Evolutionary conservation across 2,888 invertebrate species (phyloP).

Genomic region (Sinhomidia bicolor): DNA sequence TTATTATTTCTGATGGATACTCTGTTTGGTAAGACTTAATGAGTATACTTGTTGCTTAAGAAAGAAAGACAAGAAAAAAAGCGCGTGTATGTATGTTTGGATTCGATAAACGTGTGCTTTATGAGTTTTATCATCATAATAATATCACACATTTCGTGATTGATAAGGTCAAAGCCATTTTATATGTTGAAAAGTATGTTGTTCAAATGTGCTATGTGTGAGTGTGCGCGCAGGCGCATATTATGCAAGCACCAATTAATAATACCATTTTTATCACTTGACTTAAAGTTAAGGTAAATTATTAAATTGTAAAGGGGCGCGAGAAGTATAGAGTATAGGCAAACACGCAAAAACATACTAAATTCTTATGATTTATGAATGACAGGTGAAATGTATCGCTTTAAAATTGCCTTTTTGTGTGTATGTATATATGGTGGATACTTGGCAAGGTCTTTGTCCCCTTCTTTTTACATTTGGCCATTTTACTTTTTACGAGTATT

Average conservation of each 20-base stretch:
- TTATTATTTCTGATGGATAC: neutral
- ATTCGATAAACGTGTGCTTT: neutral
- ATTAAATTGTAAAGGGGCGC: neutral
- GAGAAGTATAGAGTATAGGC: no score
- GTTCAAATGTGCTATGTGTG: neutral
- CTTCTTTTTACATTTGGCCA: slow-evolving; percentile 5
- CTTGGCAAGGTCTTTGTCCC: slow-evolving; percentile 69
- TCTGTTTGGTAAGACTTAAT: slow-evolving; percentile 2
- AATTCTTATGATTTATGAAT: slow-evolving; percentile 66
- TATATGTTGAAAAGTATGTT: slow-evolving; percentile 24
- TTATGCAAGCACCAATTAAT: slow-evolving; percentile 34
- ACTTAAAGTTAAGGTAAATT: neutral
- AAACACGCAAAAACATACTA: neutral
- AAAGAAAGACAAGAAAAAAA: neutral
- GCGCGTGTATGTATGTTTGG: neutral
- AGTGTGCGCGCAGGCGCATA: no score
- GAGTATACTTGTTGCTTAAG: neutral
- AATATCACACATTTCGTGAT: slow-evolving; percentile 37
- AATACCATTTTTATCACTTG: neutral
- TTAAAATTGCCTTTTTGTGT: neutral
- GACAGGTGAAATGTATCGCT: slow-evolving; percentile 57
- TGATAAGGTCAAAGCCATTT: slow-evolving; percentile 66
- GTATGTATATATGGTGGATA: neutral
- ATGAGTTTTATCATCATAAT: neutral
- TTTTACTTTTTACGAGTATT: neutral